phyloP scores from a whole-genome alignment of 2,113 vertebrate genomes.

The Pollachius pollachius region DNA sequence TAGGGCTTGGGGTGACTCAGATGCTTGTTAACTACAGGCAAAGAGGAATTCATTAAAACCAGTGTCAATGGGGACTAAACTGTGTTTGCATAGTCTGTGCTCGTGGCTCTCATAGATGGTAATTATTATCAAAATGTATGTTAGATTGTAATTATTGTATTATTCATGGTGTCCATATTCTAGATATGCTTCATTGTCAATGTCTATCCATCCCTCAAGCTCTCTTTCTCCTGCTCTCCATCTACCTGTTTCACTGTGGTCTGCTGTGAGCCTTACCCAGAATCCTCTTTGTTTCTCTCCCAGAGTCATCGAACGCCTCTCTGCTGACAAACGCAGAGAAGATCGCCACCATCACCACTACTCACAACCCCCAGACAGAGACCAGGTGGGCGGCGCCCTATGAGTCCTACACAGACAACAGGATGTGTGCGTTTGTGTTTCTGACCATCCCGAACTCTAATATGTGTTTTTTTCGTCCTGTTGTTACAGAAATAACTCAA shows the following conservation, averaged over 20 bases:
- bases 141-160: not conserved
- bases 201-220: not conserved
- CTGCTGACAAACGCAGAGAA: conserved; percentile 96
- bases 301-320: conserved; percentile 94
- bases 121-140: too few species aligned
- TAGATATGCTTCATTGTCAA: not conserved
- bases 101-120: not conserved
- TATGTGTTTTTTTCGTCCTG: conserved; percentile 14
- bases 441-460: conserved; percentile 4
- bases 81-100: not conserved
- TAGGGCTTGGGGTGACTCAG: not conserved
- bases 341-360: conserved; percentile 96
- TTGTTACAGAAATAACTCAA: conserved; percentile 83
- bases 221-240: not conserved
- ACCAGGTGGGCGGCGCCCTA: conserved; percentile 73
- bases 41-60: conserved; percentile 11
- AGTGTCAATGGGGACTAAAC: conserved; percentile 13
- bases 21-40: conserved; percentile 18
- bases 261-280: too few species aligned
- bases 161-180: not conserved
- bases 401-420: not conserved
- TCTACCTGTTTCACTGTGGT: not conserved
- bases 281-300: conserved; percentile 24
- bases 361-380: conserved; percentile 90
- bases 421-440: too few species aligned